Conservation (phyloP, 1,140 invertebrate species). For the Papilio polyxenes region DNA sequence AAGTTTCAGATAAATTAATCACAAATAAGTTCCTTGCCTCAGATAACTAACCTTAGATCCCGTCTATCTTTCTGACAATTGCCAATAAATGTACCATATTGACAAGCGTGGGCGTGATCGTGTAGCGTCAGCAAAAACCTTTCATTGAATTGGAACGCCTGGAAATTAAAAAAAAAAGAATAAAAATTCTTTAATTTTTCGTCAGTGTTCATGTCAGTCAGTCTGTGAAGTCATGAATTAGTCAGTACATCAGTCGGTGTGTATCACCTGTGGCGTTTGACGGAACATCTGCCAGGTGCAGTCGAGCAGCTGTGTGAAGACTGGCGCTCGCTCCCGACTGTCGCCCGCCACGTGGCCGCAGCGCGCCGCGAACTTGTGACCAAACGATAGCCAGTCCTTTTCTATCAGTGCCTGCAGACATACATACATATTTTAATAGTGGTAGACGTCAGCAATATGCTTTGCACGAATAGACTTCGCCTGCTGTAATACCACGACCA, state of each 20-base stretch:
- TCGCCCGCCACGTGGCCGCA: slow-evolving; percentile 94
- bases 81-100: slow-evolving; percentile 96
- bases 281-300: slow-evolving; percentile 95
- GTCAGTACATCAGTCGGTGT: too few relatives aligned
- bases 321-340: slow-evolving; percentile 91
- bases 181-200: too few relatives aligned
- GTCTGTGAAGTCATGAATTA: too few relatives aligned
- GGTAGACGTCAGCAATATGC: too few relatives aligned
- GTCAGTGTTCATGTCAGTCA: too few relatives aligned
- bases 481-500: too few relatives aligned
- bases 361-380: slow-evolving; percentile 97
- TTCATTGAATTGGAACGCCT: slow-evolving; percentile 98
- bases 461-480: too few relatives aligned
- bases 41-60: slow-evolving; percentile 87
- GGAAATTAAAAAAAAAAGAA: slow-evolving; percentile 12
- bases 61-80: slow-evolving; percentile 96
- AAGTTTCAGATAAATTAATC: too few relatives aligned
- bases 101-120: slow-evolving; percentile 96
- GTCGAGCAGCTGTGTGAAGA: slow-evolving; percentile 98
- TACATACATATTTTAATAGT: neutral
- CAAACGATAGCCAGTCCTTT: slow-evolving; percentile 98
- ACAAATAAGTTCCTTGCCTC: too few relatives aligned
- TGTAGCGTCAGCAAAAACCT: slow-evolving; percentile 95
- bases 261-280: slow-evolving; percentile 89
- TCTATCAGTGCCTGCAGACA: slow-evolving; percentile 90